phyloP scores from a whole-genome alignment of 2,797 vertebrate genomes.

The Syngnathus acus region DNA sequence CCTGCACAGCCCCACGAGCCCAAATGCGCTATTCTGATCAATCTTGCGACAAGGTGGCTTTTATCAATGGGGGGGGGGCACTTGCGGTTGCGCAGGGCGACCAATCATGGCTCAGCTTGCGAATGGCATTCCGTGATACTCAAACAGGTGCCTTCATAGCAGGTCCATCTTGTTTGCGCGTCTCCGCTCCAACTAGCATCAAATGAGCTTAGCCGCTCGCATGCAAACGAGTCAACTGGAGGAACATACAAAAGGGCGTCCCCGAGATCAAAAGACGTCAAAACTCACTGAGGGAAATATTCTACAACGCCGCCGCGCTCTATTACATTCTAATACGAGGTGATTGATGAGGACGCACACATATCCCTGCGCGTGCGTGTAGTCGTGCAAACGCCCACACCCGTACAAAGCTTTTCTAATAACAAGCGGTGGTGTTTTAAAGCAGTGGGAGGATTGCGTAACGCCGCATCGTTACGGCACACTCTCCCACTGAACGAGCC shows the following conservation, averaged over 20 bases:
- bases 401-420: slow-evolving; percentile 37
- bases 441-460: slow-evolving; percentile 71
- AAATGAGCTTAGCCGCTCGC: neutral
- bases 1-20: no score
- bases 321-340: slow-evolving; percentile 1
- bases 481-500: slow-evolving; percentile 55
- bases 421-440: slow-evolving; percentile 50
- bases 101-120: no score
- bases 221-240: neutral
- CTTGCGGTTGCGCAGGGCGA: no score
- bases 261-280: neutral
- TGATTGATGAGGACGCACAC: slow-evolving; percentile 1
- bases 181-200: neutral
- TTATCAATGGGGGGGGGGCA: no score
- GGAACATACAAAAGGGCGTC: neutral
- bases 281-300: neutral
- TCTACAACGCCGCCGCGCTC: neutral
- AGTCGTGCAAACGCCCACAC: slow-evolving; percentile 28
- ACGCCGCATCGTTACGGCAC: slow-evolving; percentile 55
- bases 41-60: no score
- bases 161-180: neutral
- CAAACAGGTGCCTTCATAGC: no score
- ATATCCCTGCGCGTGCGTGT: neutral
- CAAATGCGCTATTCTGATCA: no score
- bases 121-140: no score